Percentiles rank a stretch among this genome's conserved stretches.
phyloP scores from a whole-genome alignment of 2,797 vertebrate genomes.

The Alauda arvensis region DNA sequence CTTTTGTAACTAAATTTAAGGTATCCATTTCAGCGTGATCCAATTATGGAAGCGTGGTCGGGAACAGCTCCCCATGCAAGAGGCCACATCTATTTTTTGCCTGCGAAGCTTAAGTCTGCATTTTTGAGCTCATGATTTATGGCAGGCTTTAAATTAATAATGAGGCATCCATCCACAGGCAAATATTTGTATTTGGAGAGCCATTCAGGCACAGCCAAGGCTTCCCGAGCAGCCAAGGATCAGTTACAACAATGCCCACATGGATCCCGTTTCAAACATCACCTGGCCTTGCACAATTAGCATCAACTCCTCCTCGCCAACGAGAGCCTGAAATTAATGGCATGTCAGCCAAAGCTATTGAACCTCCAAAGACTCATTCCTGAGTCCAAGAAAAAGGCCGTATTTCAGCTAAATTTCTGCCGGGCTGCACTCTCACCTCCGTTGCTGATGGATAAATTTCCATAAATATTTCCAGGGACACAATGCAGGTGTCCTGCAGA shows the following conservation, averaged over 20 bases:
- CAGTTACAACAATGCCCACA: not conserved
- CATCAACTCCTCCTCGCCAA: not conserved
- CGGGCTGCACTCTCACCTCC: fast-evolving
- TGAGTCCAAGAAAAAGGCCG: fast-evolving
- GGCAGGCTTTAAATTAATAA: constrained; percentile 53
- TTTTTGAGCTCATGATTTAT: constrained; percentile 51
- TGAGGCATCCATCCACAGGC: constrained; percentile 2
- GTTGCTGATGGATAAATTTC: not conserved
- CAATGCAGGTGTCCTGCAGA: not conserved
- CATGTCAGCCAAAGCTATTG: not conserved
- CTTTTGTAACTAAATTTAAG: constrained; percentile 58
- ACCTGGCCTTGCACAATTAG: not conserved
- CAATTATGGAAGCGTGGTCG: constrained; percentile 38
- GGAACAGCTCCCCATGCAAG: not conserved
- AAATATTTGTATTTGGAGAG: constrained; percentile 47
- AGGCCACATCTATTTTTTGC: constrained; percentile 35
- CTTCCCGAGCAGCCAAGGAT: not conserved
- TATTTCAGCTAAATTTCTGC: not conserved
- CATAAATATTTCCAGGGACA: not conserved
- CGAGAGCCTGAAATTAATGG: not conserved
- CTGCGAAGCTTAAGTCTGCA: not conserved
- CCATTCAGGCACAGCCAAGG: not conserved
- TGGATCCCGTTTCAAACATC: constrained; percentile 22
- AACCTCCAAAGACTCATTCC: not conserved
- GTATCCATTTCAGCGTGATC: constrained; percentile 44